phyloP scores from a whole-genome alignment of 2,888 invertebrate species.

The Xestobium rufovillosum region DNA sequence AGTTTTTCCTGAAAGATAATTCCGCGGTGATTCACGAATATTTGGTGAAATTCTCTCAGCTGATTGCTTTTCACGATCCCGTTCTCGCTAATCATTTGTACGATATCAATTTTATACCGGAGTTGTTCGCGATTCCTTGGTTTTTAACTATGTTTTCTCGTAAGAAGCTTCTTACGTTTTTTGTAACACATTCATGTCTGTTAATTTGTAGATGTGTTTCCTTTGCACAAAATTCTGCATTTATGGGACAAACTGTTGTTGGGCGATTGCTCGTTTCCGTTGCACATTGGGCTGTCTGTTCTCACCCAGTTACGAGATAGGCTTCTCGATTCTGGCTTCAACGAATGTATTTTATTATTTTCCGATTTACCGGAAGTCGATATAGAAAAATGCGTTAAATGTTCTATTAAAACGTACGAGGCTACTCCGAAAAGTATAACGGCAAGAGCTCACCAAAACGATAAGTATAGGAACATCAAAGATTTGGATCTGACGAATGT shows the following conservation, averaged over 20 bases:
- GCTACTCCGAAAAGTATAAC: slow-evolving; percentile 84
- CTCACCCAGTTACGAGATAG: slow-evolving; percentile 79
- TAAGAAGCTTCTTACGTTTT: slow-evolving; percentile 47
- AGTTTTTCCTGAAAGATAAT: slow-evolving; percentile 96
- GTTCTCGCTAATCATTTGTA: slow-evolving; percentile 83
- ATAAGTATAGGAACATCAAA: slow-evolving; percentile 23
- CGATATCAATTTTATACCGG: slow-evolving; percentile 91
- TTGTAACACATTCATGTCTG: slow-evolving; percentile 4
- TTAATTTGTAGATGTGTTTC: slow-evolving; percentile 80
- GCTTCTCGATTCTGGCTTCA: slow-evolving; percentile 85
- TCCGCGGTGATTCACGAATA: slow-evolving; percentile 96
- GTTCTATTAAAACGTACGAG: slow-evolving; percentile 78
- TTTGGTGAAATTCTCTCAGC: slow-evolving; percentile 90
- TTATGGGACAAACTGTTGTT: slow-evolving; percentile 94
- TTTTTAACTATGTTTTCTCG: slow-evolving; percentile 98
- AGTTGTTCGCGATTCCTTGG: slow-evolving; percentile 98
- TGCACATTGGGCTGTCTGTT: slow-evolving; percentile 92
- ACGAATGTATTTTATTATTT: slow-evolving; percentile 95
- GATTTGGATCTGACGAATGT: slow-evolving; percentile 39
- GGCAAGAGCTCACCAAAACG: slow-evolving; percentile 67
- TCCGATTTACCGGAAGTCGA: slow-evolving; percentile 98
- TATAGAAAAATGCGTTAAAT: slow-evolving; percentile 85
- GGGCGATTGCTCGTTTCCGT: slow-evolving; percentile 86
- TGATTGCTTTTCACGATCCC: slow-evolving; percentile 94
- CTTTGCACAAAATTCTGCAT: slow-evolving; percentile 94